Percentiles rank a stretch among this genome's conserved stretches.
Evolutionary conservation across 2,888 invertebrate genomes (phyloP).

Genomic region (Halocaridina rubra): DNA sequence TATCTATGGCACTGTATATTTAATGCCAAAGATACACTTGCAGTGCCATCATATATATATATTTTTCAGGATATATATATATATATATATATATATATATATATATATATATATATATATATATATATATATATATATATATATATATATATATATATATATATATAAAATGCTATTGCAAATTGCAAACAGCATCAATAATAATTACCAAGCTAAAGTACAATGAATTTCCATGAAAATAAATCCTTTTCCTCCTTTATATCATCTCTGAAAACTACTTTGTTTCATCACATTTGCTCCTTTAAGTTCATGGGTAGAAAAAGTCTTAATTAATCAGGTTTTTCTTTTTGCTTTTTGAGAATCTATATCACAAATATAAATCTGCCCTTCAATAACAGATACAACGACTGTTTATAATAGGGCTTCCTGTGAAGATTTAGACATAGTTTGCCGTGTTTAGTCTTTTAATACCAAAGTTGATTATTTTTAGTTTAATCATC

Average conservation of each 20-base stretch:
- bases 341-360: too few species aligned
- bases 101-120: not conserved
- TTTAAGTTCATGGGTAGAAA: constrained; percentile 19
- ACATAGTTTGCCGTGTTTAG: too few species aligned
- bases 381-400: constrained; percentile 11
- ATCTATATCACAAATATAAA: constrained; percentile 27
- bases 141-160: not conserved
- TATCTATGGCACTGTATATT: too few species aligned
- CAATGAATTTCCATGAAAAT: constrained; percentile 26
- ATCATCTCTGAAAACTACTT: not conserved
- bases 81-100: constrained; percentile 7
- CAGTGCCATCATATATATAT: not conserved
- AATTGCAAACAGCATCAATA: constrained; percentile 10
- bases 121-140: not conserved
- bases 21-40: too few species aligned
- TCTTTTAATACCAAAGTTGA: not conserved
- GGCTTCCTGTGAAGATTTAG: not conserved
- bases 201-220: constrained; percentile 7
- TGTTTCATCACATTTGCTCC: not conserved
- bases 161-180: not conserved
- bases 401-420: constrained; percentile 5
- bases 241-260: not conserved
- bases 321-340: too few species aligned
- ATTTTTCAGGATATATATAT: not conserved
- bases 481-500: not conserved